A percentile compares a stretch with the other conserved stretches of the same genome.
Conservation (phyloP, 2,888 invertebrate genomes). For the Sylvicola cinctus region DNA sequence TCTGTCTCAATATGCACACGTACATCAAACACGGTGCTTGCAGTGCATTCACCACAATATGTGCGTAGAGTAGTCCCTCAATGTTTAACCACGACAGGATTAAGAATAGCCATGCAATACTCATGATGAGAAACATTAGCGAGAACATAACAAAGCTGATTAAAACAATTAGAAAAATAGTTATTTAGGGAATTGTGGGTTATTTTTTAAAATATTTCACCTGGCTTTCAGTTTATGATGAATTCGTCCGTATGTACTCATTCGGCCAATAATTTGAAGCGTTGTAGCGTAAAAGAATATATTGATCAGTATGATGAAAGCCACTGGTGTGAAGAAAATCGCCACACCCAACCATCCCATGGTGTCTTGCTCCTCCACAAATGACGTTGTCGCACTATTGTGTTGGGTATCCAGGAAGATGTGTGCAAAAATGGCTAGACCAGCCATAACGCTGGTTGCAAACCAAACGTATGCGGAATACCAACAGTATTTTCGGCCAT, state of each 20-base stretch:
- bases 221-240: conserved; percentile 72
- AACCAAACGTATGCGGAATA: conserved; percentile 69
- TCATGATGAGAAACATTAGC: conserved; percentile 52
- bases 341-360: conserved; percentile 63
- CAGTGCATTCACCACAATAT: conserved; percentile 54
- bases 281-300: conserved; percentile 65
- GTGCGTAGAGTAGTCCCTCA: conserved; percentile 49
- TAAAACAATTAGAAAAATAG: conserved; percentile 14
- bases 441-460: conserved; percentile 46
- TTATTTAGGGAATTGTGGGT: not conserved
- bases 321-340: conserved; percentile 64
- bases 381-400: conserved; percentile 29
- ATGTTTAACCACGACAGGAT: conserved; percentile 54
- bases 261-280: conserved; percentile 52
- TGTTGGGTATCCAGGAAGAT: conserved; percentile 51
- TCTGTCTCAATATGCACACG: conserved; percentile 55
- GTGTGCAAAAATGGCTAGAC: conserved; percentile 60
- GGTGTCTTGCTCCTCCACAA: conserved; percentile 37
- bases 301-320: conserved; percentile 56
- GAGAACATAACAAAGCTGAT: conserved; percentile 62
- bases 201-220: conserved; percentile 23
- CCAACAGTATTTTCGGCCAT: conserved; percentile 70
- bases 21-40: conserved; percentile 56
- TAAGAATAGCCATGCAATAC: conserved; percentile 54
- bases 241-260: conserved; percentile 67